A percentile compares a stretch with the other conserved stretches of the same genome.
phyloP scores from a whole-genome alignment of 2,113 vertebrate species.

The Sigmodon hispidus region DNA sequence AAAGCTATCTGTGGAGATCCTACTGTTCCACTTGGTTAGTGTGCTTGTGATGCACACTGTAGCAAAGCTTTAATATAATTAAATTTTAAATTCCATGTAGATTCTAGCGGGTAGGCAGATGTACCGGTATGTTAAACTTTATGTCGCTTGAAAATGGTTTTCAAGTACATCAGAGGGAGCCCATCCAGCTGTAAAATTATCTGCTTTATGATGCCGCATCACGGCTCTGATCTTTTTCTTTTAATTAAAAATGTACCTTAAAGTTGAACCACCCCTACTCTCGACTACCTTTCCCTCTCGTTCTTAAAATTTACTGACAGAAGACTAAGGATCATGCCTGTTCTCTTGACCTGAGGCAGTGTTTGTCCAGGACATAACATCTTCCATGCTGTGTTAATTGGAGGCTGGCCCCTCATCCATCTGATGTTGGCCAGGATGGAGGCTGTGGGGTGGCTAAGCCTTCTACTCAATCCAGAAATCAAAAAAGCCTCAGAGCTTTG shows the following conservation, averaged over 20 bases:
- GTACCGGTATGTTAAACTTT: conserved; percentile 96
- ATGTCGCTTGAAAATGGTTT: conserved; percentile 98
- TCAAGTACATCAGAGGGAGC: conserved; percentile 94
- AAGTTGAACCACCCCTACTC: conserved; percentile 75
- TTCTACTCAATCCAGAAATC: neutral
- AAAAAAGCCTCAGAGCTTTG: neutral
- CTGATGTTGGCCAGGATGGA: neutral
- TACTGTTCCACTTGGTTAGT: conserved; percentile 83
- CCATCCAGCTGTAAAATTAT: conserved; percentile 96
- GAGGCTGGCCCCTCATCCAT: neutral
- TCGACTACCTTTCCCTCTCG: conserved; percentile 62
- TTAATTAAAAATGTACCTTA: conserved; percentile 89
- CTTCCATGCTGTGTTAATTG: conserved; percentile 3
- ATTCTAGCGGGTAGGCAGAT: conserved; percentile 96
- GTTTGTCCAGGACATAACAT: conserved; percentile 6
- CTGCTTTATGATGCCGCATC: conserved; percentile 91
- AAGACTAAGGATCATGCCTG: fast-evolving
- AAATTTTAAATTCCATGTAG: conserved; percentile 93
- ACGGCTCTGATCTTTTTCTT: conserved; percentile 84
- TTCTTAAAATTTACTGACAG: conserved; percentile 43
- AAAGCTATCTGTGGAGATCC: conserved; percentile 64
- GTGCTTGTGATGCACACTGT: conserved; percentile 78
- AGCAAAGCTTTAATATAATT: conserved; percentile 92
- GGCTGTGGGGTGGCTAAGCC: neutral
- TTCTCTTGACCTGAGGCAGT: neutral